Conservation (phyloP, 2,888 invertebrate genomes). For the Agapetus fuscipes region DNA sequence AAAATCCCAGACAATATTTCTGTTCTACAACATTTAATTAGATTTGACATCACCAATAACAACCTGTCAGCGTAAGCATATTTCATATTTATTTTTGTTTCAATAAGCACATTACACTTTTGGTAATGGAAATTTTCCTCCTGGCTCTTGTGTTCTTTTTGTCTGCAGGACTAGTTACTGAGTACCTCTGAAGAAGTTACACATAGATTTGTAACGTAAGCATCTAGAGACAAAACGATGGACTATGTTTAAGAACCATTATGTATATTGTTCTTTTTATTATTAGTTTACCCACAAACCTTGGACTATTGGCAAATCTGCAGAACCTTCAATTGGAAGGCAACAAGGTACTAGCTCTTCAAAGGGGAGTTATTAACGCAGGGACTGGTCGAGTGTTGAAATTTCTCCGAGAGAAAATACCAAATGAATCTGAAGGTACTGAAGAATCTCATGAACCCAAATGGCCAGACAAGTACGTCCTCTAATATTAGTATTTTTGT, state of each 20-base stretch:
- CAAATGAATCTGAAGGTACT: constrained; percentile 34
- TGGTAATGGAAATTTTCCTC: too few relatives aligned
- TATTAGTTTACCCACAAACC: constrained; percentile 39
- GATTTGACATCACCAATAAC: constrained; percentile 81
- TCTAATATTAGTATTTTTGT: too few relatives aligned
- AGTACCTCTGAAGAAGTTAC: too few relatives aligned
- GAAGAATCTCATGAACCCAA: constrained; percentile 30
- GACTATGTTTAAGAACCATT: too few relatives aligned
- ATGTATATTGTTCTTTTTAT: too few relatives aligned
- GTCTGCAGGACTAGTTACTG: too few relatives aligned
- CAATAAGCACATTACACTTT: background rate
- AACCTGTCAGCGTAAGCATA: constrained; percentile 41
- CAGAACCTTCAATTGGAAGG: constrained; percentile 78
- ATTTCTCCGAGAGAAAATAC: constrained; percentile 57
- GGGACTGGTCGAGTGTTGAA: constrained; percentile 77
- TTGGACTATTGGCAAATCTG: constrained; percentile 58
- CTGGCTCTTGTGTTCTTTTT: too few relatives aligned
- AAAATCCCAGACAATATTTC: constrained; percentile 70
- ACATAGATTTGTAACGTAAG: too few relatives aligned
- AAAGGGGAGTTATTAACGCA: constrained; percentile 73
- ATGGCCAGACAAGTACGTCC: constrained; percentile 48
- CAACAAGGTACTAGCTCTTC: constrained; percentile 71
- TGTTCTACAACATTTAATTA: constrained; percentile 61
- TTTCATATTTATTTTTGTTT: constrained; percentile 3
- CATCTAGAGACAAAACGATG: too few relatives aligned